Evolutionary conservation across 1,140 invertebrate species (phyloP).

Genomic region (Philopotamus ludificatus): DNA sequence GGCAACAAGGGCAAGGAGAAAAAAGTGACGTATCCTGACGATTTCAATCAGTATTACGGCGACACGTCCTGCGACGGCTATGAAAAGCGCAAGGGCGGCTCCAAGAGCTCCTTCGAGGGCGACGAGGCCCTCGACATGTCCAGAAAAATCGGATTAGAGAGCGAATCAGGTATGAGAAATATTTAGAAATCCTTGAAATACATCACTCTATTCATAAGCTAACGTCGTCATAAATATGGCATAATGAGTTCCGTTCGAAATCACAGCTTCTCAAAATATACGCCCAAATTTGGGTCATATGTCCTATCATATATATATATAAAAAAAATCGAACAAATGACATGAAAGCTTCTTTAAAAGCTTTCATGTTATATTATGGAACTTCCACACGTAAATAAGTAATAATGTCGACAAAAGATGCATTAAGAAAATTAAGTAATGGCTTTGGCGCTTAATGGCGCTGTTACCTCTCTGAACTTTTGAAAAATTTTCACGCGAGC

Average conservation of each 20-base stretch:
- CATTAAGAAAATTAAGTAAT: constrained; percentile 40
- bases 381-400: constrained; percentile 36
- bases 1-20: constrained; percentile 20
- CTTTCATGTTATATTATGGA: constrained; percentile 6
- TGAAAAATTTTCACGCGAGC: constrained; percentile 16
- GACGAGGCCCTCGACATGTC: constrained; percentile 51
- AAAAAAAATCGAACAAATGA: constrained; percentile 8
- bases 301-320: no score
- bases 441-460: constrained; percentile 17
- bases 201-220: no score
- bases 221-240: no score
- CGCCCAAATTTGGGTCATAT: background rate
- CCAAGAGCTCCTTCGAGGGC: constrained; percentile 34
- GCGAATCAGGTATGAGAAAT: constrained; percentile 33
- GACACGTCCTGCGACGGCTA: constrained; percentile 5
- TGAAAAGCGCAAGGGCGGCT: constrained; percentile 26
- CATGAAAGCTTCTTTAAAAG: background rate
- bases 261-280: no score
- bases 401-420: constrained; percentile 38
- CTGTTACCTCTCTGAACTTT: constrained; percentile 35
- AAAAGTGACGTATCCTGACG: constrained; percentile 14
- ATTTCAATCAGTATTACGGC: background rate
- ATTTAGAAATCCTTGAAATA: background rate
- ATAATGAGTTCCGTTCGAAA: no score
- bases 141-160: constrained; percentile 42